Percentiles rank a stretch among this genome's conserved stretches.
Conservation (phyloP, 2,888 invertebrate species). For the Notocelia uddmanniana region DNA sequence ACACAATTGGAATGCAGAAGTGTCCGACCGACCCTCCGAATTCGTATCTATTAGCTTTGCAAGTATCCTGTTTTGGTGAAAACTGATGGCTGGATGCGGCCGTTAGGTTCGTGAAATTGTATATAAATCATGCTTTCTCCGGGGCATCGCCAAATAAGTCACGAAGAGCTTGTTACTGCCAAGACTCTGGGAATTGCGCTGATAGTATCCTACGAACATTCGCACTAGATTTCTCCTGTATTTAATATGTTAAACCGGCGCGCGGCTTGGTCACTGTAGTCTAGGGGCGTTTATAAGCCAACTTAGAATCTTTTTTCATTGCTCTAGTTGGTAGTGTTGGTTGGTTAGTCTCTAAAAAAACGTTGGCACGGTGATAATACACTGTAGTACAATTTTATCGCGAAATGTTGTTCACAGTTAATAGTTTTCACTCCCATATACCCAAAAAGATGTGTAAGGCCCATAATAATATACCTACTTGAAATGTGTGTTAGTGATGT, state of each 20-base stretch:
- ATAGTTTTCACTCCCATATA: too few species aligned
- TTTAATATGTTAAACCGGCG: not conserved
- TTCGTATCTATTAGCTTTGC: not conserved
- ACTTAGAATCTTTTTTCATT: too few species aligned
- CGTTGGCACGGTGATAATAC: too few species aligned
- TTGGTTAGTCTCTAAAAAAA: too few species aligned
- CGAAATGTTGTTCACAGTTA: too few species aligned
- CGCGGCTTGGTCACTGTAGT: not conserved
- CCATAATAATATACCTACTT: too few species aligned
- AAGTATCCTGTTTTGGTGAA: slow-evolving; percentile 7
- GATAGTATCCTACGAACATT: slow-evolving; percentile 11
- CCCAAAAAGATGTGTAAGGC: too few species aligned
- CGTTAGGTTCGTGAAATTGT: not conserved
- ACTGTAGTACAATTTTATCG: too few species aligned
- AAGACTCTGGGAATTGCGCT: slow-evolving; percentile 24
- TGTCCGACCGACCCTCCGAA: not conserved
- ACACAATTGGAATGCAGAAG: not conserved
- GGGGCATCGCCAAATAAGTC: slow-evolving; percentile 32
- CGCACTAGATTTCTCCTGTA: not conserved
- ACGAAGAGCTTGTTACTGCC: slow-evolving; percentile 32
- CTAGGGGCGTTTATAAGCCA: not conserved
- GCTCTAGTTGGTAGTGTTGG: too few species aligned
- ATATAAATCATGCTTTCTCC: slow-evolving; percentile 34
- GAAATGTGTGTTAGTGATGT: too few species aligned
- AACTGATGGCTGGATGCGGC: slow-evolving; percentile 9